These are phyloP conservation scores for Eudyptes chrysolophus DNA, from an alignment of 2,113 vertebrate genomes.

Conservation along the genomic window DNA sequence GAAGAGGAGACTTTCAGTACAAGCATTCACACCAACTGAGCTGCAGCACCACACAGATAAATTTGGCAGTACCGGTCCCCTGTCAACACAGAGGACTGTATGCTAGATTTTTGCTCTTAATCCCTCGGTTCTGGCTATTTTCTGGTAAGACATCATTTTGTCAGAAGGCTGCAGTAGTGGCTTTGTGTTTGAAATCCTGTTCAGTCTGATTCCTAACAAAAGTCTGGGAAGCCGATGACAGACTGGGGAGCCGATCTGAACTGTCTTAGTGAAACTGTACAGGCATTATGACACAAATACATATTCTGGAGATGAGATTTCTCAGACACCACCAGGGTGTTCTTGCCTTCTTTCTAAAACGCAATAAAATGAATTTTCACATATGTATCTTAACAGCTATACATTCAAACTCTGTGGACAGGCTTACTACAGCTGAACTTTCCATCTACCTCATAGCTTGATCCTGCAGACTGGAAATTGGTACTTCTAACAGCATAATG, in stretches of 20 bases:
- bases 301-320: background rate
- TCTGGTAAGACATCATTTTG: background rate
- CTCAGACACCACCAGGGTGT: background rate
- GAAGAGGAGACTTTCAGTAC: background rate
- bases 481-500: background rate
- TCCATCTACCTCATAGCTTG: fast-evolving
- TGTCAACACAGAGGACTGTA: background rate
- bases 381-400: background rate
- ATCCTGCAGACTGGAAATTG: background rate
- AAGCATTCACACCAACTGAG: background rate
- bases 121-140: background rate
- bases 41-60: background rate
- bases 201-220: background rate
- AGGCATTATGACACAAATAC: background rate
- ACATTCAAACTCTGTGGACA: background rate
- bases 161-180: background rate
- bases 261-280: background rate
- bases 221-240: background rate
- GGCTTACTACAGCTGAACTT: background rate
- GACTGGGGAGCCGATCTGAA: background rate
- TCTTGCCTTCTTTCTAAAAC: background rate
- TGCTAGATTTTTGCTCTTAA: background rate
- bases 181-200: background rate
- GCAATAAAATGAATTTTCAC: background rate
- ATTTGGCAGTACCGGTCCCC: background rate